Evolutionary conservation across 1,140 invertebrate genomes (phyloP), one percentile per base, ranked within the genome.

Genomic region (Carposina sasakii): DNA sequence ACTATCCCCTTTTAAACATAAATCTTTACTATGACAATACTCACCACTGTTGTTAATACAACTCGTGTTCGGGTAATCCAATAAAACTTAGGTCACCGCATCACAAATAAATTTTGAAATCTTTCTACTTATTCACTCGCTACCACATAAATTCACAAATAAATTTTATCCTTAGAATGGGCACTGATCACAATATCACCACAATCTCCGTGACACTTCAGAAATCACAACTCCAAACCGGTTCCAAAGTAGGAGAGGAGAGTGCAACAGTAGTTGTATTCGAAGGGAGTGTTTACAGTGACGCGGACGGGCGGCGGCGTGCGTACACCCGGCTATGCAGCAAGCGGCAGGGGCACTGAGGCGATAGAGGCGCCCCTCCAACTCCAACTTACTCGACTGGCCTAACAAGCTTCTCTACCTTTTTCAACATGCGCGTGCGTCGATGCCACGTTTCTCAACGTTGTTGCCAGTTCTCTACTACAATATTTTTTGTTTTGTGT

Each of bases 401-500:
- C 63, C 58, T 57, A 70, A 71, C 74, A 57, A 62, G 66, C 70
- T 71, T 66, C 60, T 71, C 68, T 73, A 70, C 71, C 64, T 65
- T 67, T 76, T 57, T 58, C 65, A 64, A 66, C 60, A 63, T 78
- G 76, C 78, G 78, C 66, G 68, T 70, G 75, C 73, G 74, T 65
- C 68, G 73, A 67, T 78, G 71, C 67, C 68, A 68, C 67, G 68
- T 70, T 75, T 60, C 67, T 61, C 62, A n/a, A 56, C 59, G 52
- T 57, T 70, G 66, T 71, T 71, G 70, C 69, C 66, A 81, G 73
- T 71, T 67, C 67, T n/a, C n/a, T n/a, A n/a, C n/a, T 64, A 71
- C 63, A 51, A 49, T 66, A 62, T 76, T 82, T 78, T 78, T 76
- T 78, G 67, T 81, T 78, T 76, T 76, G 58, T 76, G 63, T 82